These are phyloP conservation scores for Meteorus sp. DNA, from an alignment of 1,140 invertebrate species.

Conservation along the genomic window DNA sequence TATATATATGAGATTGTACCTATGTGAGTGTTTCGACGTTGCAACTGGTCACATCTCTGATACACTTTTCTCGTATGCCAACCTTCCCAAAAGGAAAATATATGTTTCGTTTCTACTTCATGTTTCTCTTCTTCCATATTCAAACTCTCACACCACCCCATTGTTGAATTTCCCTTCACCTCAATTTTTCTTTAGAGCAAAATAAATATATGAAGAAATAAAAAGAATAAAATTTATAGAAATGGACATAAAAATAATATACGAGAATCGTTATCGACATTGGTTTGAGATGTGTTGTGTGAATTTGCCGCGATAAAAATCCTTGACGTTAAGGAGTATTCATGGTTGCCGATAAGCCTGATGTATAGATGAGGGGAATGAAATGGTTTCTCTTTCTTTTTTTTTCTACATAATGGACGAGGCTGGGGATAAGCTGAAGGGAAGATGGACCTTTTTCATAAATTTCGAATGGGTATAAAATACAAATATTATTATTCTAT, in stretches of 20 bases:
- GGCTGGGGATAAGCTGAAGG: not conserved
- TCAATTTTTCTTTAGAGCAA: slow-evolving; percentile 20
- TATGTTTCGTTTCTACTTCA: slow-evolving; percentile 1
- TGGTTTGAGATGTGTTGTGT: slow-evolving; percentile 6
- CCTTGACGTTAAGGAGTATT: slow-evolving; percentile 20
- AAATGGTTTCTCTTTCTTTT: no score
- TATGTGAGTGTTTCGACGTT: not conserved
- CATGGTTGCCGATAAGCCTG: slow-evolving; percentile 22
- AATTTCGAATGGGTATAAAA: no score
- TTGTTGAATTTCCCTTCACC: no score
- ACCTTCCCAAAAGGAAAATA: slow-evolving; percentile 25
- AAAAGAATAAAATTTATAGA: not conserved
- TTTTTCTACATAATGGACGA: slow-evolving; percentile 10
- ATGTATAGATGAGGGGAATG: slow-evolving; percentile 14
- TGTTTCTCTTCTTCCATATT: slow-evolving; percentile 13
- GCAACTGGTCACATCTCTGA: slow-evolving; percentile 24
- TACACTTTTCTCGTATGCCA: slow-evolving; percentile 13
- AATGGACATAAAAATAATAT: not conserved
- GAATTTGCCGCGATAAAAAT: slow-evolving; percentile 20
- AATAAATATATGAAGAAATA: not conserved
- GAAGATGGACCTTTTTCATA: no score
- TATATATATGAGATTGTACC: not conserved
- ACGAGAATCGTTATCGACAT: slow-evolving; percentile 18
- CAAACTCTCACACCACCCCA: no score
- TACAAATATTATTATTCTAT: no score